Conservation (phyloP, 2,888 invertebrate genomes). For the Hyppa rectilinea region DNA sequence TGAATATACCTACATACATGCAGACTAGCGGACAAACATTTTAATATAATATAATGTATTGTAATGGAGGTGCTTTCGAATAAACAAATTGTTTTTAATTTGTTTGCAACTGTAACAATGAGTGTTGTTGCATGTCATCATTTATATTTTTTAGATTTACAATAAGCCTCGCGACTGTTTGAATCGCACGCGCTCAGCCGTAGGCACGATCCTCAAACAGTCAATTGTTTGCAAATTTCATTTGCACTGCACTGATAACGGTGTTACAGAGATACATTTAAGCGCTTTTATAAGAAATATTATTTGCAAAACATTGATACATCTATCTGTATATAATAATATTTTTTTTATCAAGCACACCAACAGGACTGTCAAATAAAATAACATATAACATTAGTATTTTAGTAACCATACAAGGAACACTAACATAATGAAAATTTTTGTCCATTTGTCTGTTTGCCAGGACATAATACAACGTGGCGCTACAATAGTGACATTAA, state of each 20-base stretch:
- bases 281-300: constrained; percentile 44
- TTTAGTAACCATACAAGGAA: too few relatives aligned
- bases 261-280: constrained; percentile 63
- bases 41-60: too few relatives aligned
- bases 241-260: constrained; percentile 68
- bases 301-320: constrained; percentile 23
- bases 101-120: constrained; percentile 23
- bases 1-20: too few relatives aligned
- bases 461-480: too few relatives aligned
- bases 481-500: too few relatives aligned
- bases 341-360: too few relatives aligned
- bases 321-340: too few relatives aligned
- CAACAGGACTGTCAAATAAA: too few relatives aligned
- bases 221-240: constrained; percentile 75
- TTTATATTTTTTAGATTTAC: constrained; percentile 71
- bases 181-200: constrained; percentile 78
- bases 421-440: too few relatives aligned
- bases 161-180: constrained; percentile 74
- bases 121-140: constrained; percentile 49
- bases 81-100: constrained; percentile 12
- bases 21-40: too few relatives aligned
- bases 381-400: too few relatives aligned
- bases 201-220: constrained; percentile 84
- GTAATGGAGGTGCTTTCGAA: not conserved
- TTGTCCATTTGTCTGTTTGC: too few relatives aligned